Evolutionary conservation across 2,888 invertebrate genomes (phyloP), one percentile per base, ranked within the genome.

Genomic region (Creontiades dilutus): DNA sequence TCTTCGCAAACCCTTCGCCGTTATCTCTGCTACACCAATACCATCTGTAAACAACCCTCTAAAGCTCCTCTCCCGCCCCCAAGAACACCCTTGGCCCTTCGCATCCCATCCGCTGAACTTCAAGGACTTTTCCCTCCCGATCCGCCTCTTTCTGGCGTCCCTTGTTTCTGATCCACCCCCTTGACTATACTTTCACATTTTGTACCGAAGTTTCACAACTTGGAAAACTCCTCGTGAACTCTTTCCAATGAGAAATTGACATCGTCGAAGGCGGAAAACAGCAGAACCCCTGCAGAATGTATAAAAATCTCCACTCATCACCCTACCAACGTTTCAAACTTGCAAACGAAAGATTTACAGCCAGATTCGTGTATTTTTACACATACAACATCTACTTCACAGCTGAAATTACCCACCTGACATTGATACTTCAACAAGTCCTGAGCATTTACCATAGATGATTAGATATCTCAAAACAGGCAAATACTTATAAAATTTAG

Each of bases 31-130:
- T 52, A 82, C 82, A 82, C 82, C 82, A 82, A 78, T 78, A 78
- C 78, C 37, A 46, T 82, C 82, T 82, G 82, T 82, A 52, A 82
- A 82, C 82, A 82, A 82, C 48, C 82, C 78, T 19, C 19, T 46
- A 47, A 78, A 78, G 47, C 46, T 0, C 46, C 75, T 46, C 28
- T 46, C 46, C 28, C 28, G 14, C 52, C 23, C 68, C 12, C 68
- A 68, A 19, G 68, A 68, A 16, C 1, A 27, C 76, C 76, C 78
- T 46, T 37, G 37, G 11, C n/a, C 46, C 78, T 14, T 1, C 78
- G n/a, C n/a, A n/a, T 37, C 46, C 78, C 75, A 23, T 23, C 19
- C 68, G 3, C 68, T 23, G 23, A 23, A 19, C 27, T 68, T 68
- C 19, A 68, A 27, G 68, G 27, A 27, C 23, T 68, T 68, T 68